Conservation (phyloP, 1,140 invertebrate species). For the Drosophila ambigua region DNA sequence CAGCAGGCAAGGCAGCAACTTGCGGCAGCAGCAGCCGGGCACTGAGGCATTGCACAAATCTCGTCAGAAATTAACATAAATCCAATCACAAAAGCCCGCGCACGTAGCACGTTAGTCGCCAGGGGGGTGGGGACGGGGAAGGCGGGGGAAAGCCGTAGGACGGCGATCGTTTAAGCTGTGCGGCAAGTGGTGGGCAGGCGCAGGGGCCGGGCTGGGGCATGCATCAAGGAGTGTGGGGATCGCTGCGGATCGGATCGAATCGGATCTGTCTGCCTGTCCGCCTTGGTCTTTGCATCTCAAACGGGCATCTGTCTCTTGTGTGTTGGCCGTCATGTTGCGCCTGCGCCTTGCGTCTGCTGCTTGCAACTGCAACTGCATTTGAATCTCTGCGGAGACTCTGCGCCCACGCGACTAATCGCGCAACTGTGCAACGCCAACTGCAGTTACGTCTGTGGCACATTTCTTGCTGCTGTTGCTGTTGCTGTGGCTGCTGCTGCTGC, state of each 20-base stretch:
- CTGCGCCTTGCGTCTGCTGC: constrained; percentile 35
- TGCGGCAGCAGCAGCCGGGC: constrained; percentile 26
- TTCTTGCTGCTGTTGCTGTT: constrained; percentile 40
- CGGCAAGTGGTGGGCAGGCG: neutral
- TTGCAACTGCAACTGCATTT: constrained; percentile 25
- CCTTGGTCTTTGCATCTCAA: constrained; percentile 62
- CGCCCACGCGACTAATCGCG: constrained; percentile 52
- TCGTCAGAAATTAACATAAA: constrained; percentile 81
- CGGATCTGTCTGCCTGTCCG: constrained; percentile 56
- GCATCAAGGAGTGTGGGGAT: constrained; percentile 33
- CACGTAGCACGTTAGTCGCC: constrained; percentile 27
- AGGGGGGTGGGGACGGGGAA: constrained; percentile 8
- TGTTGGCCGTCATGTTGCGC: constrained; percentile 79
- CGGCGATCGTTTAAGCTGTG: constrained; percentile 61
- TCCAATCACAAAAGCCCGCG: constrained; percentile 78
- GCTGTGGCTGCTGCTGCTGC: constrained; percentile 16
- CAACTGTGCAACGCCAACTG: constrained; percentile 67
- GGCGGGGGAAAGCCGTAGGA: constrained; percentile 57
- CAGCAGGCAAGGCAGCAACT: constrained; percentile 28
- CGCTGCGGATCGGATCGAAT: constrained; percentile 29
- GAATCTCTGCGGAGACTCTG: constrained; percentile 22
- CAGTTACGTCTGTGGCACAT: constrained; percentile 74
- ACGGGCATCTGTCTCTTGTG: constrained; percentile 59
- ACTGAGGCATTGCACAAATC: constrained; percentile 75
- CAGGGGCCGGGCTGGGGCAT: neutral